A percentile compares a stretch with the other conserved stretches of the same genome.
These are phyloP conservation scores for Dryococelus australis DNA, from an alignment of 2,888 invertebrate genomes.

Conservation along the genomic window DNA sequence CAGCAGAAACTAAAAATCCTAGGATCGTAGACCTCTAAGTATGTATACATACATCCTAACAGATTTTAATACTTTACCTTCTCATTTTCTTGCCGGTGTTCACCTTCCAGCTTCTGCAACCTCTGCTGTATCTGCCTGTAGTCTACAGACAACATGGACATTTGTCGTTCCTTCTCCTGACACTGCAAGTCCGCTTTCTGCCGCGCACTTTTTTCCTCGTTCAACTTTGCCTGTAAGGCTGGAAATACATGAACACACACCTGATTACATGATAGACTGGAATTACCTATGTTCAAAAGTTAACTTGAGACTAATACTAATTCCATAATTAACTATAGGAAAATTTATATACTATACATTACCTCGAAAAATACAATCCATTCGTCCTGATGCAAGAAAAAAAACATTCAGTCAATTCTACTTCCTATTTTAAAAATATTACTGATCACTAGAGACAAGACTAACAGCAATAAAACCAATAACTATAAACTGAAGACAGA, in stretches of 20 bases:
- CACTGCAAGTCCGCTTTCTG: constrained; percentile 86
- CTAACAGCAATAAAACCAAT: too few species aligned
- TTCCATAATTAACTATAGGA: not conserved
- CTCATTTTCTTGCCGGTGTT: constrained; percentile 86
- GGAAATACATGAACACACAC: constrained; percentile 44
- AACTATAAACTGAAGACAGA: too few species aligned
- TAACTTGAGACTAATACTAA: not conserved
- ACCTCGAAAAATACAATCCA: constrained; percentile 74
- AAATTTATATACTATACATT: constrained; percentile 51
- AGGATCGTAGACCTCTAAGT: too few species aligned
- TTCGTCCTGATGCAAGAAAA: constrained; percentile 64
- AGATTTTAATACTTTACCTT: constrained; percentile 62
- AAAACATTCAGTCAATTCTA: not conserved
- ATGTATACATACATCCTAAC: too few species aligned
- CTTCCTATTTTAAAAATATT: not conserved
- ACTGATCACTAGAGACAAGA: too few species aligned
- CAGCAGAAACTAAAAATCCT: too few species aligned
- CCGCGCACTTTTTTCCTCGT: constrained; percentile 86
- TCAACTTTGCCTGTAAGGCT: constrained; percentile 91
- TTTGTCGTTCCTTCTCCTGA: constrained; percentile 93
- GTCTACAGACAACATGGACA: constrained; percentile 94
- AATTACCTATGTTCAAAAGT: not conserved
- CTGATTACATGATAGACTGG: constrained; percentile 50
- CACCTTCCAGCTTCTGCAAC: constrained; percentile 89
- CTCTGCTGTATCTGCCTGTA: constrained; percentile 93